Evolutionary conservation across 92 coral and sea anemone genomes (phyloP), one percentile per base, ranked within the genome.

Genomic region (Meandrina meandrites): DNA sequence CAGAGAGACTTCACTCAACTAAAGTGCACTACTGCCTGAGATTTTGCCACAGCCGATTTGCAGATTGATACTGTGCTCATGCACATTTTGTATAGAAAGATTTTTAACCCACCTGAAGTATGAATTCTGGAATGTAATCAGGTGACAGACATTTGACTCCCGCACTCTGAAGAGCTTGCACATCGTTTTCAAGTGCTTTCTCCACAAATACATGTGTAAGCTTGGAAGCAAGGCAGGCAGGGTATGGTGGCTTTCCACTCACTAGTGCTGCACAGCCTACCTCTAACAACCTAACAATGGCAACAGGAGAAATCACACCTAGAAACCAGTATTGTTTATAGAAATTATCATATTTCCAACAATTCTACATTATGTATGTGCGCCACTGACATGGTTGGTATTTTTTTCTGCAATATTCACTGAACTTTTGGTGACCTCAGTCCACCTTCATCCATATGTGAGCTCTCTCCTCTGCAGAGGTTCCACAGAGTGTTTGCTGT

Each of bases 151-250:
- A 94, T 16, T 91, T 94, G n/a, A 97, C 79, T 14, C 99, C 98
- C 47, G 90, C 91, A 80, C 81, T 75, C 82, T 86, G 88, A 53
- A 97, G 89, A 47, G 81, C 90, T 76, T 87, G 74, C 42, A 95
- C 92, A 56, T 90, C 96, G 19, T 86, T 22, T 71, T 91, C 95
- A 76, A 95, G 62, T 21, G 88, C 88, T 77, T 92, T 88, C 58
- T 95, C 99, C 73, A 94, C 98, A 92, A 97, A 97, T 5, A 97
- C 95, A 91, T 97, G 99, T 27, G 98, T 97, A 27, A 94, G 72
- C 53, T 88, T 93, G 75, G 90, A 88, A 48, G 94, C 87, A 54
- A 91, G 90, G 68, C 56, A 72, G 66, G 87, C 32, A 12, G 85
- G 36, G 69, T 78, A 89, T 21, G 97, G 95, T 8, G 91, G 92